Base-by-base conservation (phyloP, 2,888 invertebrate species). In the Apamea sordens region DNA sequence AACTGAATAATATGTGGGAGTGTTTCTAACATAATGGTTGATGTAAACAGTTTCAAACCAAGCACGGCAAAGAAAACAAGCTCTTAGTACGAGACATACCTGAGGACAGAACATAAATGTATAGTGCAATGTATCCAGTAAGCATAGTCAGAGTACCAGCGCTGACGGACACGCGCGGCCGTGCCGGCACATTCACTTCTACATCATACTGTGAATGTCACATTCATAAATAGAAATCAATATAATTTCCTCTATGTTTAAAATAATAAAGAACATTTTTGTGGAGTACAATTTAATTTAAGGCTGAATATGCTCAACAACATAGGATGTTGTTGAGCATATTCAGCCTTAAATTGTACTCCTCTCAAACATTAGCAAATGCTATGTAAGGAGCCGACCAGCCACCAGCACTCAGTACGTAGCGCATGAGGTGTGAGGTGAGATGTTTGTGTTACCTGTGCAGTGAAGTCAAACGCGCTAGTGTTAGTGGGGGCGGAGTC, bases 401-500 rank as follows among this genome's bases (percentile, higher is more conserved):
- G 64, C 28, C 24, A 28, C 73, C 24, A 36, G 82, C 24, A 15
- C 76, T 24, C 24, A 5, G 56, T 15, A 18, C 50, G 78, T 44
- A 56, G 15, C 11, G 59, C 53, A 18, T 5, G 47, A 28, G 10
- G 73, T 68, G 71, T 71, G 63, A 76, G 85, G 78, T 83, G 86
- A 79, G 85, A 82, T 88, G 89, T 76, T 89, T 85, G 90, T 91
- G 95, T 95, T 97, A 97, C 97, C 97, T 97, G 97, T 77, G 93
- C 89, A 32, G 93, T 86, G 91, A 89, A 84, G 75, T 93, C 93
- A 94, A 94, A 93, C 94, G 94, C 92, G 92, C 94, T 95, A 95
- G 92, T 93, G 95, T 97, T 94, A 96, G 94, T 94, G 92, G 93
- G 90, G 86, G 92, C 85, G 56, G 93, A 86, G 89, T 94, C 93